Percentiles rank a stretch among this genome's conserved stretches.
Conservation (phyloP, 2,113 vertebrate genomes). For the Ginglymostoma cirratum region DNA sequence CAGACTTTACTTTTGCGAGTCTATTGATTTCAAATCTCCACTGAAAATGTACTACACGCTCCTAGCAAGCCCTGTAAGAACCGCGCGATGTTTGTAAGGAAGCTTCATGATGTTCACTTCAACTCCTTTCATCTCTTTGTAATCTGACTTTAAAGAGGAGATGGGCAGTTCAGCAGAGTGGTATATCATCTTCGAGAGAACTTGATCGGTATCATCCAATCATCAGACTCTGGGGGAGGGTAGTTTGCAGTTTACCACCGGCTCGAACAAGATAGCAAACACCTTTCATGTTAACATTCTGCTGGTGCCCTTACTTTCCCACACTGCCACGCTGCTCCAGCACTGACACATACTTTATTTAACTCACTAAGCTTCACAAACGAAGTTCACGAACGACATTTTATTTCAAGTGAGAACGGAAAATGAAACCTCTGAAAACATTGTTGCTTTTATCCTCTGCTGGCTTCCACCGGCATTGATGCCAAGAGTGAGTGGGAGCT, state of each 20-base stretch:
- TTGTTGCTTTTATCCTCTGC: background rate
- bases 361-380: background rate
- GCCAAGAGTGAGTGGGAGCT: background rate
- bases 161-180: constrained; percentile 50
- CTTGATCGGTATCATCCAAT: constrained; percentile 65
- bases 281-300: constrained; percentile 78
- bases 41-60: background rate
- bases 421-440: too few relatives aligned
- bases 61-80: background rate
- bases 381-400: background rate
- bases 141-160: constrained; percentile 40
- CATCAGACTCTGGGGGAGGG: constrained; percentile 67
- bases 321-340: constrained; percentile 61
- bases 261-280: constrained; percentile 71
- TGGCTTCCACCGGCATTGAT: background rate
- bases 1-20: background rate
- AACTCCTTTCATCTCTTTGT: constrained; percentile 16
- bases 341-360: constrained; percentile 57
- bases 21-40: background rate
- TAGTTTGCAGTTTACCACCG: constrained; percentile 64
- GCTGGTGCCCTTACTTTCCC: constrained; percentile 75
- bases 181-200: constrained; percentile 62
- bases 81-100: background rate
- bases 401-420: background rate
- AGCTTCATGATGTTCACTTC: background rate